Evolutionary conservation across 2,113 vertebrate genomes (phyloP), one percentile per base, ranked within the genome.

Genomic region (Bos indicus): DNA sequence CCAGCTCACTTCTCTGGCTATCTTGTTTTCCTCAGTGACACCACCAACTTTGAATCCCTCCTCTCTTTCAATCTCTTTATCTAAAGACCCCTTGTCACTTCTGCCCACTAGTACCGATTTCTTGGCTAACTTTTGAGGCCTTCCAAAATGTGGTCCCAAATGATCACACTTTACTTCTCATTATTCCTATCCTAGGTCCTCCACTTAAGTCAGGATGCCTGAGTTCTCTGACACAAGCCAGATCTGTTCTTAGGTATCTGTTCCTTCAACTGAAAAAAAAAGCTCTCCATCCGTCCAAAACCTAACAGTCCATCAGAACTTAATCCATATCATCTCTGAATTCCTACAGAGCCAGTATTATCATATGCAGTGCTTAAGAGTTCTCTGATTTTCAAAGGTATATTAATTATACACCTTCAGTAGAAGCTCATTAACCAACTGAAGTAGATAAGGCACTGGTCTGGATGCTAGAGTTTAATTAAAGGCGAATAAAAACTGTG

Each of bases 321-420:
- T 88, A 78, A 83, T 10, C 40, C 15, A 40, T 17, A 51, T 90
- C 3, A 2, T 83, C 54, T 78, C n/a, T 71, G n/a, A 86, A 82
- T 71, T 94, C 28, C n/a, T 54, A 59, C 5, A 36, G n/a, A 92
- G 60, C 15, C n/a, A 96, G 57, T 52, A 64, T 16, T 11, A 67
- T 43, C 28, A 28, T 2, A 4, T 28, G 3, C 7, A 67, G 62
- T n/a, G 54, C 40, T 33, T 10, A 26, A 83, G 1, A 57, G 14
- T 67, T 95, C 16, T 88, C 33, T 88, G 52, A 95, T 78, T 95
- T 97, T 57, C 77, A 95, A 91, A 82, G 62, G 19, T 28, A 9
- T 60, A 40, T 67, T 28, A 87, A 82, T 83, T 71, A 36, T 19
- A 77, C 4, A 81, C 25, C 33, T 80, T 91, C 51, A 6, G 10